Evolutionary conservation across 2,113 vertebrate species (phyloP), one percentile per base, ranked within the genome.

Genomic region (Prolemur simus): DNA sequence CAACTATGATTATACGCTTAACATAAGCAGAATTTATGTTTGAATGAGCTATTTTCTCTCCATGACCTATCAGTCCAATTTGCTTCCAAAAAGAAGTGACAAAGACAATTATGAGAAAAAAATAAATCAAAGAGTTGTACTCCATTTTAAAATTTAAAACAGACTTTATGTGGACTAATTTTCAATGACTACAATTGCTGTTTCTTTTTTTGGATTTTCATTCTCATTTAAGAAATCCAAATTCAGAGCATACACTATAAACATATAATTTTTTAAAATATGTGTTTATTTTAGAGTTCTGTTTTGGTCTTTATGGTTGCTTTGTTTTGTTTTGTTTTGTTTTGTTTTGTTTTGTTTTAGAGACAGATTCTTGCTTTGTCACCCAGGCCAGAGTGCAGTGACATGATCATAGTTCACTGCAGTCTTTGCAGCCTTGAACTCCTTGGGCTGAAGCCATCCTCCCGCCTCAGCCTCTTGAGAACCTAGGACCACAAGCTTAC

Each of bases 291-390:
- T 92, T 42, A 89, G 93, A 92, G 17, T 18, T 68, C 12, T 37
- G 32, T 74, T 92, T 96, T 95, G 42, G 52, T 97, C 92, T 82
- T 96, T 63, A 63, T 60, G 58, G 27, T 63, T 60, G 23, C 58
- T 60, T 9, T 60, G 23, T 27, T 10, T 63, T 63, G 23, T 23
- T 29, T 56, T 56, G 54, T 52, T 52, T 52, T 58, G 7, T 23
- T 58, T 58, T 52, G n/a, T n/a, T 29, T 56, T 56, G 54, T 52
- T 52, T 52, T 58, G 7, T 23, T 58, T 58, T 52, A 52, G 54
- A 63, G 60, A 63, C 10, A 63, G 60, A 1, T 63, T 63, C 27
- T 63, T 29, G 27, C 25, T 63, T 63, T 63, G 60, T 29, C 60
- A 29, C 60, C 60, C 60, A 63, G 60, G 25, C 9, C 27, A 25